A percentile compares a stretch with the other conserved stretches of the same genome.
phyloP scores from a whole-genome alignment of 2,113 vertebrate genomes.

The Mesoclemmys tuberculata region DNA sequence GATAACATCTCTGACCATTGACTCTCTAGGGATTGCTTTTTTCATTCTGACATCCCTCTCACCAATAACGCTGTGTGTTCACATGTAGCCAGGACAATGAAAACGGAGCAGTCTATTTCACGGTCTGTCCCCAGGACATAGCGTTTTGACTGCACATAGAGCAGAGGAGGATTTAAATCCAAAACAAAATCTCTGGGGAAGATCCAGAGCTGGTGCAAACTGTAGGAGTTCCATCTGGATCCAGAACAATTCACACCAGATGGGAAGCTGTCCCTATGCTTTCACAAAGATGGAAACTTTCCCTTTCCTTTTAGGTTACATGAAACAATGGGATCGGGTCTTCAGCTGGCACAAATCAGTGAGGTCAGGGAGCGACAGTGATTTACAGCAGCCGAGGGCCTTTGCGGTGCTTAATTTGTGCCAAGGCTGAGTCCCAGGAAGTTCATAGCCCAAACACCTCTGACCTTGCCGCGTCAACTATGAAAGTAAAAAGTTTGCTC shows the following conservation, averaged over 20 bases:
- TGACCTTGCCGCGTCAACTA: too few relatives aligned
- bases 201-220: neutral
- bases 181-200: neutral
- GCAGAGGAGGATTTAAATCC: neutral
- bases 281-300: neutral
- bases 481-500: too few relatives aligned
- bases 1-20: neutral
- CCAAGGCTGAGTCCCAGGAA: too few relatives aligned
- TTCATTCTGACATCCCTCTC: neutral
- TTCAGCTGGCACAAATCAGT: neutral
- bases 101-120: neutral
- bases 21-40: neutral
- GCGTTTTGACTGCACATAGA: neutral
- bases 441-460: too few relatives aligned
- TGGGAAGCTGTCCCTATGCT: neutral
- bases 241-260: neutral
- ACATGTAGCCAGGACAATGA: neutral
- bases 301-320: neutral
- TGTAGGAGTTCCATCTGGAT: neutral
- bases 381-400: neutral
- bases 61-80: neutral
- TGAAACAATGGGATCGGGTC: neutral
- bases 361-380: neutral
- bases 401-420: neutral
- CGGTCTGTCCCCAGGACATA: neutral